Base-by-base conservation (phyloP, 2,888 invertebrate genomes). In the Clitarchus hookeri region DNA sequence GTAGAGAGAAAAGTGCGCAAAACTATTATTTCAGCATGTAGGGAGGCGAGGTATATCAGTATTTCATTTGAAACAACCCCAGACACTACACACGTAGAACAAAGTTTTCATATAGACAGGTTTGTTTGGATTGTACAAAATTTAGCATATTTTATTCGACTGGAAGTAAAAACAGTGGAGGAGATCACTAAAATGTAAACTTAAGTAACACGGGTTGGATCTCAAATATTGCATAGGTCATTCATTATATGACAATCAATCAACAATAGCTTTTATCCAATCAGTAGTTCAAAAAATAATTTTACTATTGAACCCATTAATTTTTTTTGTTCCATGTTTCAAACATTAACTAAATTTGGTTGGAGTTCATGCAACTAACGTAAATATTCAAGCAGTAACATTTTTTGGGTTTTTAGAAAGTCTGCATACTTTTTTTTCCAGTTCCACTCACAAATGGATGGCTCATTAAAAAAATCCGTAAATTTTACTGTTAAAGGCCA, bases 21-120 rank as follows among this genome's bases (percentile, higher is more conserved):
- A 78, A 25, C 23, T 78, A 78, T 26, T 78, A 78, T 78, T 78
- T 78, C 23, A 26, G 78, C 23, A 78, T 78, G 78, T 78, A 78
- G 13, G 78, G 19, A 78, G 78, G 78, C 78, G 8, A 78, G 19
- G 78, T 26, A 78, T 26, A 11, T 78, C 26, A 78, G 78, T 78
- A 78, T 78, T 16, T 8, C 13, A 78, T 78, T 78, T 16, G 23
- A 78, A 6, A 78, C 78, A 78, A 78, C 19, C 6, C 78, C 78
- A 78, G 78, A 78, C 19, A 11, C 78, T 78, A 16, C 78, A 26
- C 19, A 78, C 13, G 78, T 26, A 78, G 78, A 78, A 78, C 8
- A 78, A 11, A 78, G 6, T 6, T 78, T 16, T 16, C 9, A 78
- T 8, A 9, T 78, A 6, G 13, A 11, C 78, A 78, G 8, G 13